Base-by-base conservation (phyloP, 2,888 invertebrate genomes). In the Torymus aiolomorphi region DNA sequence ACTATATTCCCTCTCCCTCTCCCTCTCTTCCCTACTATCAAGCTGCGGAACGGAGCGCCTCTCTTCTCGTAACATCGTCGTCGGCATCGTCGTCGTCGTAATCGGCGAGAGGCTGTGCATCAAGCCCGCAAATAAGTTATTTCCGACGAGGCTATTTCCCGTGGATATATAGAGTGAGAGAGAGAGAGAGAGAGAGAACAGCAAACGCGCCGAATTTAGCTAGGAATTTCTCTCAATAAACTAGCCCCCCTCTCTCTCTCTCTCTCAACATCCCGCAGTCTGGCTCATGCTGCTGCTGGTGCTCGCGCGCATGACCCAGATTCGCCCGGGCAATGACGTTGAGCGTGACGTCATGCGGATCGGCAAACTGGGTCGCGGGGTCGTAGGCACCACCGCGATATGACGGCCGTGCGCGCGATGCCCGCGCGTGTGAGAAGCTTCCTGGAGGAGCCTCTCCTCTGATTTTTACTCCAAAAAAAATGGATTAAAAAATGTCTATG, bases 321-420 rank as follows among this genome's bases (percentile, higher is more conserved):
- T 94, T 93, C 91, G 91, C 92, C 92, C 92, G 90, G 90, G 89
- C 90, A 88, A 89, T 90, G 89, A 89, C 89, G 90, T 89, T 87
- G 87, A 82, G 82, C 76, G 85, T 89, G 90, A 90, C 89, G 89
- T 90, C 90, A 90, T 86, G 80, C 85, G 59, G 20, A 81, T 66
- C 75, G 84, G 83, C 67, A 86, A 90, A 89, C 82, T 89, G 78
- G 90, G 89, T 88, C 89, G 88, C 81, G 86, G 78, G 89, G 89
- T 71, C 63, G 61, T 65, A 77, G 76, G 49, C 70, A 59, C 49
- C 13, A 20, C 18, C 20, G 12, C 59, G 49, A 66, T 77, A 77
- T 57, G 63, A 71, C 52, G 70, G 72, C 24, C 56, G 72, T 18
- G 56, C 52, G 31, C 63, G 8, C 42, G 8, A 0, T 42, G 1